Conservation (phyloP, 2,113 vertebrate species). For the Heterocephalus glaber region DNA sequence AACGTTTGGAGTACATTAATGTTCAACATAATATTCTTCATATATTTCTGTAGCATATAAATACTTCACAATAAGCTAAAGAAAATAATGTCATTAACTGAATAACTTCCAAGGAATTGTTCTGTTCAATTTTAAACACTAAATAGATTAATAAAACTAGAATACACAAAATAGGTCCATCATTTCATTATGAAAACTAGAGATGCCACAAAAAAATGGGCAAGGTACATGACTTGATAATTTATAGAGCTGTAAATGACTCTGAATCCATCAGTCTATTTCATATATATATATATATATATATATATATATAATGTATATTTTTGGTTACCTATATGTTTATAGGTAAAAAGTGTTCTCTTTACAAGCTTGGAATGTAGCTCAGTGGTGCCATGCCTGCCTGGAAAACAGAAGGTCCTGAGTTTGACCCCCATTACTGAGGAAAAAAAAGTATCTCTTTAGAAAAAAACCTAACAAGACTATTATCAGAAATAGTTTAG, state of each 20-base stretch:
- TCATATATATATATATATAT: not conserved
- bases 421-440: too few species aligned
- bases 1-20: not conserved
- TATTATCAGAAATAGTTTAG: not conserved
- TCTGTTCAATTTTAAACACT: not conserved
- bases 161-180: not conserved
- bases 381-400: too few species aligned
- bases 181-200: not conserved
- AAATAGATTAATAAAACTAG: not conserved
- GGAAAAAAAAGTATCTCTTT: not conserved
- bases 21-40: not conserved
- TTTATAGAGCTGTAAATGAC: not conserved
- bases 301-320: not conserved
- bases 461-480: not conserved
- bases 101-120: not conserved
- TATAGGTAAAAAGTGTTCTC: not conserved
- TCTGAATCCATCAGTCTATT: not conserved
- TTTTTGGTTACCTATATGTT: not conserved
- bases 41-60: not conserved
- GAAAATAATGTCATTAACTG: not conserved
- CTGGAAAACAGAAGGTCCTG: too few species aligned
- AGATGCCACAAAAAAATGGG: not conserved
- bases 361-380: not conserved
- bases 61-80: constrained; percentile 6
- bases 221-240: not conserved